Evolutionary conservation across 2,888 invertebrate species (phyloP).

Genomic region (Phalera bucephala): DNA sequence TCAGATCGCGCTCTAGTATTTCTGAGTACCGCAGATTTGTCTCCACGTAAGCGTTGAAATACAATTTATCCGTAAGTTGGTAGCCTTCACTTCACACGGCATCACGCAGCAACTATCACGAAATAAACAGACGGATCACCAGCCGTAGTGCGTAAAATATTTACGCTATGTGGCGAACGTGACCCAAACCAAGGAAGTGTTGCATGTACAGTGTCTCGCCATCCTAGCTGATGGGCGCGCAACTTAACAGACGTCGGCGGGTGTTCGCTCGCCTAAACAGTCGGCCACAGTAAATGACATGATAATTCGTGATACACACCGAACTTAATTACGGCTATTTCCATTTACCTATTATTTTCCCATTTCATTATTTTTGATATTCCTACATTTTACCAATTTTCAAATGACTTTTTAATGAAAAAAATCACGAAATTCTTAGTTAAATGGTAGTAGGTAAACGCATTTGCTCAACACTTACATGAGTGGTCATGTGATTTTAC

Average conservation of each 20-base stretch:
- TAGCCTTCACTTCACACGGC: slow-evolving; percentile 22
- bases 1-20: slow-evolving; percentile 3
- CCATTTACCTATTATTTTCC: no score
- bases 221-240: slow-evolving; percentile 8
- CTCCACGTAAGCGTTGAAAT: slow-evolving; percentile 24
- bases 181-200: slow-evolving; percentile 12
- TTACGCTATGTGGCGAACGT: slow-evolving; percentile 15
- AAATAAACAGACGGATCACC: slow-evolving; percentile 20
- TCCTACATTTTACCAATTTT: no score
- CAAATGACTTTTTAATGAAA: no score
- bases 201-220: slow-evolving; percentile 23
- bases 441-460: no score
- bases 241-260: slow-evolving; percentile 6
- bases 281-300: background rate
- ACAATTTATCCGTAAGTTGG: slow-evolving; percentile 28
- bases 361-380: no score
- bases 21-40: slow-evolving; percentile 21
- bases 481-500: no score
- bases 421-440: no score
- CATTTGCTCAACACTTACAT: no score
- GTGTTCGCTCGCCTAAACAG: slow-evolving; percentile 3
- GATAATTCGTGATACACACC: no score
- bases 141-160: slow-evolving; percentile 22
- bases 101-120: slow-evolving; percentile 26
- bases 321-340: background rate